These are phyloP conservation scores for Heliopora coerulea DNA, from an alignment of 92 coral and sea anemone genomes.

Conservation along the genomic window DNA sequence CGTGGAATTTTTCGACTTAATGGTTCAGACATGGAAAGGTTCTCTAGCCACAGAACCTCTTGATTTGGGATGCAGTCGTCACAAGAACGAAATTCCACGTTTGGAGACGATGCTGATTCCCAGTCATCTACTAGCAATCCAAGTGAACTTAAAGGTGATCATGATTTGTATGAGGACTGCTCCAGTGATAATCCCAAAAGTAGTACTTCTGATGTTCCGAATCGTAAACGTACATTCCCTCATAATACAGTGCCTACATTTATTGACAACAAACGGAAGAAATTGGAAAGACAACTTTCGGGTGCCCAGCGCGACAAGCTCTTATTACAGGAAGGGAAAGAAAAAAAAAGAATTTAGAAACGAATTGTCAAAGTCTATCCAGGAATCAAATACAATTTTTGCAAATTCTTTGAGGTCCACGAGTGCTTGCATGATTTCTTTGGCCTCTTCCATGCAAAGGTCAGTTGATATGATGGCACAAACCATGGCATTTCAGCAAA, in stretches of 20 bases:
- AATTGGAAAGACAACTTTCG: conserved; percentile 26
- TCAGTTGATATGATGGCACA: conserved; percentile 28
- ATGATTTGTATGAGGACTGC: no score
- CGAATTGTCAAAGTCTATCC: conserved; percentile 10
- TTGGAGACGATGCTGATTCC: no score
- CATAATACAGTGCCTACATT: conserved; percentile 11
- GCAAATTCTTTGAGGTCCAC: background rate
- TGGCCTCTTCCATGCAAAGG: conserved; percentile 16
- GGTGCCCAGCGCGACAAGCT: conserved; percentile 26
- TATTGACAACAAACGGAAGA: conserved; percentile 23
- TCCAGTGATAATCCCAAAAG: no score
- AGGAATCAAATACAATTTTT: conserved; percentile 7
- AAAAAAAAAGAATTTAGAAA: no score
- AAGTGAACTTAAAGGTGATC: no score
- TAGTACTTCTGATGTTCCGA: no score
- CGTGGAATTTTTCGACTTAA: conserved; percentile 6
- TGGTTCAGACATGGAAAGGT: conserved; percentile 23
- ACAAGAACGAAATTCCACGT: no score
- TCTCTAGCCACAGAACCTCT: conserved; percentile 23
- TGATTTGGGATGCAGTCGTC: conserved; percentile 1
- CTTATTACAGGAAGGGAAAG: conserved; percentile 25
- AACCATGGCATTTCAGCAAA: conserved; percentile 14
- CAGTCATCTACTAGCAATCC: no score
- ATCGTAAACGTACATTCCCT: conserved; percentile 15
- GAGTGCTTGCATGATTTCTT: no score